Evolutionary conservation across 2,797 vertebrate species (phyloP), one percentile per base, ranked within the genome.

Genomic region (Hozukius guyotensis): DNA sequence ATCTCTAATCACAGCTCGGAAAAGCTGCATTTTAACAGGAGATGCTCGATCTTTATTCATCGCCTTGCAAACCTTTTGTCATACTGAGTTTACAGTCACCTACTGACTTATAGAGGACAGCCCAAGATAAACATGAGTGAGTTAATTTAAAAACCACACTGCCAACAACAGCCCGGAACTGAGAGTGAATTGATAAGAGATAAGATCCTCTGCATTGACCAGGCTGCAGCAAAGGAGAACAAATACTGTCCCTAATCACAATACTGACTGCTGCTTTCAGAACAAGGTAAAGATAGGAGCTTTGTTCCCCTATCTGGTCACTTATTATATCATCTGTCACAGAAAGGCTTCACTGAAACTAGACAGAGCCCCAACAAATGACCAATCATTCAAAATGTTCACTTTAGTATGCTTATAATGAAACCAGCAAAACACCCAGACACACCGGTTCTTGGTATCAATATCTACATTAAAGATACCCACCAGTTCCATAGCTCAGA

Each of bases 401-500:
- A 46, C 2, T 5, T 14, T 61, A 34, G 12, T 16, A 29, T 11
- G 42, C 9, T 61, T 9, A 38, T 49, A 14, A 65, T 65, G 18
- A 74, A 79, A 59, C 5, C 27, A 68, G 20, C 4, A 22, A 71
- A 52, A 75, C 52, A 49, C 6, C 16, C 25, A 32, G 10, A 32
- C 18, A 67, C 52, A 49, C 16, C 34, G 0, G 46, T 6, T 61
- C 0, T 27, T n/a, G 4, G 25, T 14, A 22, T 49, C 8, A 75
- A 42, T 7, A 63, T 55, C 27, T 42, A 32, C 59, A 3, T 36
- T 36, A 62, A 34, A 49, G 42, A 62, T 9, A 38, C 87, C 93
- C 85, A 99, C 98, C 98, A 0, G 96, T 96, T 91, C 98, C 98
- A 81, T 94, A 95, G 94, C 98, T 99, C 89, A 99, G 97, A 7